These are phyloP conservation scores for Volucella inflata DNA, from an alignment of 2,888 invertebrate genomes.

Conservation along the genomic window DNA sequence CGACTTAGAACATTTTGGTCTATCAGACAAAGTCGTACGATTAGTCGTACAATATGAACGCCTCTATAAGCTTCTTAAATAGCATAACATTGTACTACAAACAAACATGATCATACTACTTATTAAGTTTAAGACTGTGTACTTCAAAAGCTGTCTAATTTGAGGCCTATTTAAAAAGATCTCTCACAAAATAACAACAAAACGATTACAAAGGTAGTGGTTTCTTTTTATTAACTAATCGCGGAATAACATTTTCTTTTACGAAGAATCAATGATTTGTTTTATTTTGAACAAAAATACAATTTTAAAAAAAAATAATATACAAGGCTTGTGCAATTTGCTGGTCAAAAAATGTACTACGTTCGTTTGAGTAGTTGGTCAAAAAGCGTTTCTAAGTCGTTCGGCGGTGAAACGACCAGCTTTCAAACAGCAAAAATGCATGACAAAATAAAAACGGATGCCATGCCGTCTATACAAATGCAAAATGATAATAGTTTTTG, in stretches of 20 bases:
- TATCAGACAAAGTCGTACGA: too few species aligned
- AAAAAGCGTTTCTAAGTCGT: not conserved
- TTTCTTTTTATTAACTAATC: conserved; percentile 42
- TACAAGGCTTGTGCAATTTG: conserved; percentile 44
- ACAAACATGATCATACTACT: too few species aligned
- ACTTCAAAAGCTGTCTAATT: too few species aligned
- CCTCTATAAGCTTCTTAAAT: too few species aligned
- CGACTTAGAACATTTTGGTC: too few species aligned
- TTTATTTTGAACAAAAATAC: not conserved
- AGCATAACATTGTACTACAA: too few species aligned
- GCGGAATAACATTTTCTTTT: conserved; percentile 27
- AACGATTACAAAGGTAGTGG: not conserved
- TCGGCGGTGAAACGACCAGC: not conserved
- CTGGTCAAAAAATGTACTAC: conserved; percentile 4
- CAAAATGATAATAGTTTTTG: conserved; percentile 51
- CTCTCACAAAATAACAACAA: not conserved
- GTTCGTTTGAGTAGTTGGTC: not conserved
- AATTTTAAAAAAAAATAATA: conserved; percentile 13
- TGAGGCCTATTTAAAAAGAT: too few species aligned
- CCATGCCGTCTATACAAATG: conserved; percentile 61
- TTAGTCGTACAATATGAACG: too few species aligned
- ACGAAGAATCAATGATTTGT: not conserved
- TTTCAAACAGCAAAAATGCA: conserved; percentile 42
- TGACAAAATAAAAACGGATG: conserved; percentile 8
- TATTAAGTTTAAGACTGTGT: too few species aligned